Percentiles rank a stretch among this genome's conserved stretches.
phyloP scores from a whole-genome alignment of 2,797 vertebrate species.

The Kryptolebias ocellatus region DNA sequence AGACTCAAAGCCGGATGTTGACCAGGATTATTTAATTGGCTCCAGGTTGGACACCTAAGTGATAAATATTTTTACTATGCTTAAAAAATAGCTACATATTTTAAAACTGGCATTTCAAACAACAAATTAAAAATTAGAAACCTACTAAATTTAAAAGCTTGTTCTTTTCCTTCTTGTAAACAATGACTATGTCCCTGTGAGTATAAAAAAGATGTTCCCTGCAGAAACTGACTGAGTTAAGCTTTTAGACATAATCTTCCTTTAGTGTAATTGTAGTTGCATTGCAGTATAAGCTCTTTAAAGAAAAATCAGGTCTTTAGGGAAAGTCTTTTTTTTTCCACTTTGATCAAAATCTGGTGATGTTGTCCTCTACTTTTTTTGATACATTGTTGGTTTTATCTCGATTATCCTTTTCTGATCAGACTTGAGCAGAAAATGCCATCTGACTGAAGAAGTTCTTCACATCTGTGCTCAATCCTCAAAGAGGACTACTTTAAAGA shows the following conservation, averaged over 20 bases:
- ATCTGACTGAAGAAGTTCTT: conserved; percentile 59
- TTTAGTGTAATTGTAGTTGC: conserved; percentile 51
- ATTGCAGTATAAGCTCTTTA: conserved; percentile 51
- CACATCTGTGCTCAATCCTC: conserved; percentile 54
- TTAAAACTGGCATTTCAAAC: no score
- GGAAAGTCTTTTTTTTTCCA: conserved; percentile 18
- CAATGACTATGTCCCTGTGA: conserved; percentile 26
- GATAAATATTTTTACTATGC: no score
- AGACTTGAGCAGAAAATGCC: conserved; percentile 56
- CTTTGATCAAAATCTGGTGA: conserved; percentile 28
- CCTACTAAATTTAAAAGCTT: no score
- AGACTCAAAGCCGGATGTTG: no score
- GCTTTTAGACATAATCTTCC: conserved; percentile 54
- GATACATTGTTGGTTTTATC: conserved; percentile 44
- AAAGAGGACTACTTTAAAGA: conserved; percentile 59
- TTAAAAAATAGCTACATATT: no score
- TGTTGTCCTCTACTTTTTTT: conserved; percentile 7
- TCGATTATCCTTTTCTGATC: conserved; percentile 47
- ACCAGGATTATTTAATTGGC: no score
- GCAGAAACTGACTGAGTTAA: conserved; percentile 50
- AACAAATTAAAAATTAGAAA: no score
- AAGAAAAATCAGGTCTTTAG: conserved; percentile 53
- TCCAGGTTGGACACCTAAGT: no score
- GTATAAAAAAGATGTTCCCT: conserved; percentile 49
- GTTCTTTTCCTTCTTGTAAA: not conserved